Conservation (phyloP, 1,140 invertebrate species). For the Periplaneta americana region DNA sequence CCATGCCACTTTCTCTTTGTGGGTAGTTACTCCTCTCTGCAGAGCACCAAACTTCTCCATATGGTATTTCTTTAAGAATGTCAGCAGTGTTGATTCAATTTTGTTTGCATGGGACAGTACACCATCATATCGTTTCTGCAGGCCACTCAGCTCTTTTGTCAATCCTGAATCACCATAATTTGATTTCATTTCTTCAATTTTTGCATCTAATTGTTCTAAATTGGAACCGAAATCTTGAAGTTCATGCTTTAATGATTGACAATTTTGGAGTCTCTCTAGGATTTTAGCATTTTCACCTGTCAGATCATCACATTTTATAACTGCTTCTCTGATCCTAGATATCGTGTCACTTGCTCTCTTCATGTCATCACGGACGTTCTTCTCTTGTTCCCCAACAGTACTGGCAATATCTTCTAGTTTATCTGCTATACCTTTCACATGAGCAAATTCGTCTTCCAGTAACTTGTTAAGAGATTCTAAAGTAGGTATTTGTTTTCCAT, state of each 20-base stretch:
- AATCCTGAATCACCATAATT: slow-evolving; percentile 67
- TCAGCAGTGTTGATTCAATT: slow-evolving; percentile 71
- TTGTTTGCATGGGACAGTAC: slow-evolving; percentile 70
- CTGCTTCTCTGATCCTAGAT: slow-evolving; percentile 71
- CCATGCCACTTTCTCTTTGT: slow-evolving; percentile 88
- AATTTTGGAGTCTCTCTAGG: slow-evolving; percentile 67
- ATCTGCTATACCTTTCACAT: slow-evolving; percentile 64
- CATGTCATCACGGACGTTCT: slow-evolving; percentile 59
- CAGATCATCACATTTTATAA: slow-evolving; percentile 87
- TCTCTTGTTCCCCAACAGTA: slow-evolving; percentile 67
- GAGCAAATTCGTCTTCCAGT: slow-evolving; percentile 71
- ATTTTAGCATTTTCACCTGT: slow-evolving; percentile 82
- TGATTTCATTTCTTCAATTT: slow-evolving; percentile 63
- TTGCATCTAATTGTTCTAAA: slow-evolving; percentile 59
- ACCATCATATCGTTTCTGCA: slow-evolving; percentile 71
- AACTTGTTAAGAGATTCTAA: slow-evolving; percentile 61
- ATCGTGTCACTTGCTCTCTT: slow-evolving; percentile 63
- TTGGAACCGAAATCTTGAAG: slow-evolving; percentile 51
- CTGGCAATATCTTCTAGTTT: slow-evolving; percentile 67
- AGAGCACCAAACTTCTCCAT: slow-evolving; percentile 77
- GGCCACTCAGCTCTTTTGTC: slow-evolving; percentile 70
- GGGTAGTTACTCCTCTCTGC: slow-evolving; percentile 68
- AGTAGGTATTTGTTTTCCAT: slow-evolving; percentile 60
- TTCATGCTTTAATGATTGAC: slow-evolving; percentile 62
- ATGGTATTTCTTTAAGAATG: slow-evolving; percentile 82